Evolutionary conservation across 2,888 invertebrate genomes (phyloP).

Genomic region (Chymomyza procnemis): DNA sequence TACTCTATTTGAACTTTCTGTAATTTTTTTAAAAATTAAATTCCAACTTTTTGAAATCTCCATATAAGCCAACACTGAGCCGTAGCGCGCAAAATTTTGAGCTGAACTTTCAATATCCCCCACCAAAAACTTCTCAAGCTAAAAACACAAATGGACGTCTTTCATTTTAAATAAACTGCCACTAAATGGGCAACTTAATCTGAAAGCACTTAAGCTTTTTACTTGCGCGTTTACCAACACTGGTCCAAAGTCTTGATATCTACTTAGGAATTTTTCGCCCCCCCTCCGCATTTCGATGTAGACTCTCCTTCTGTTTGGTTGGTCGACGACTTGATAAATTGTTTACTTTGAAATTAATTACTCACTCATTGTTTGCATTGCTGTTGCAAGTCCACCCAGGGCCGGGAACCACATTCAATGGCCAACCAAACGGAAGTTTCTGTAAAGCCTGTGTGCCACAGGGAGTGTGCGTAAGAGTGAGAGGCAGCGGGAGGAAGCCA

Average conservation of each 20-base stretch:
- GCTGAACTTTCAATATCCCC: no score
- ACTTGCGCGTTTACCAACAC: not conserved
- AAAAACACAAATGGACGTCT: not conserved
- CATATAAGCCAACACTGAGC: no score
- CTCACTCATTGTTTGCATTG: slow-evolving; percentile 59
- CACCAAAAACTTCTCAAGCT: not conserved
- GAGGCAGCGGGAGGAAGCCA: not conserved
- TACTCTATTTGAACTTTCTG: no score
- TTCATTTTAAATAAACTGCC: not conserved
- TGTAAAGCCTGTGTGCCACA: not conserved
- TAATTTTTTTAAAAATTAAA: no score
- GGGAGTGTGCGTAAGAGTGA: not conserved
- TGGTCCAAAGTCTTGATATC: not conserved
- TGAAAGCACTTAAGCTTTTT: not conserved
- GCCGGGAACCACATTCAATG: not conserved
- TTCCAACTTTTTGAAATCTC: no score
- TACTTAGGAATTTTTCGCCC: not conserved
- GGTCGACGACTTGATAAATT: slow-evolving; percentile 62
- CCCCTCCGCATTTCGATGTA: not conserved
- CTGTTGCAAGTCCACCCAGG: not conserved
- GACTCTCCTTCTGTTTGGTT: slow-evolving; percentile 7
- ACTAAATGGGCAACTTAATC: not conserved
- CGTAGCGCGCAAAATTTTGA: no score
- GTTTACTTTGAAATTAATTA: slow-evolving; percentile 72
- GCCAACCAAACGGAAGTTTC: not conserved